Evolutionary conservation across 2,888 invertebrate genomes (phyloP).

Genomic region (Nemurella pictetii): DNA sequence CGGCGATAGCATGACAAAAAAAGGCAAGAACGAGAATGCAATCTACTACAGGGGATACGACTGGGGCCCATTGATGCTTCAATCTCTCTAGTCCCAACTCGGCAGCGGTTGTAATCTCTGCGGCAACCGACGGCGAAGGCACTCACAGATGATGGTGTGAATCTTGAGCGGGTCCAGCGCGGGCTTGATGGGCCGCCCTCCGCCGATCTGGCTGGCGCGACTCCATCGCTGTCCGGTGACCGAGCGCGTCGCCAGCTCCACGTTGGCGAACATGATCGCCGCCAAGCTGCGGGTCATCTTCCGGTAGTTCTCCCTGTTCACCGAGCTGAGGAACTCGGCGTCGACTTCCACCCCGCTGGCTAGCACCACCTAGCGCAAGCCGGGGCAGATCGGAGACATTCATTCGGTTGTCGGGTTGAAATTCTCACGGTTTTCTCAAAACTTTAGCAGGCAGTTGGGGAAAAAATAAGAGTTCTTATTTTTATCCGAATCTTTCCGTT

Average conservation of each 20-base stretch:
- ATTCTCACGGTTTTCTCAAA: no score
- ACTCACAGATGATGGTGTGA: constrained; percentile 71
- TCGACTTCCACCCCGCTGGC: constrained; percentile 74
- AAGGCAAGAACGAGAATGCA: no score
- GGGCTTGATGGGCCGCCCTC: constrained; percentile 72
- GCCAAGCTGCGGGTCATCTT: constrained; percentile 73
- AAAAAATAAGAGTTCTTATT: no score
- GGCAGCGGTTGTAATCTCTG: no score
- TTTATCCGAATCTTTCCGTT: no score
- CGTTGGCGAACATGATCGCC: constrained; percentile 73
- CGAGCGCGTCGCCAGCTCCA: constrained; percentile 73
- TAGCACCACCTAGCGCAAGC: constrained; percentile 64
- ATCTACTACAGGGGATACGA: no score
- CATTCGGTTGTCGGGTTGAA: background rate
- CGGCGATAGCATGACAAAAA: no score
- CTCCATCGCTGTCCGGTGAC: constrained; percentile 78
- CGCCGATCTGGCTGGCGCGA: constrained; percentile 65
- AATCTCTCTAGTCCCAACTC: no score
- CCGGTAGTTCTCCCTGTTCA: constrained; percentile 75
- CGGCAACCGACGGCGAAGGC: background rate
- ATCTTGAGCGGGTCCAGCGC: constrained; percentile 72
- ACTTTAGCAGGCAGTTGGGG: no score
- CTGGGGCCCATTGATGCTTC: no score
- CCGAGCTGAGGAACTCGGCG: constrained; percentile 69
- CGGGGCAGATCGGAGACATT: background rate